Evolutionary conservation across 2,797 vertebrate species (phyloP), one percentile per base, ranked within the genome.

Genomic region (Xenopus petersii): DNA sequence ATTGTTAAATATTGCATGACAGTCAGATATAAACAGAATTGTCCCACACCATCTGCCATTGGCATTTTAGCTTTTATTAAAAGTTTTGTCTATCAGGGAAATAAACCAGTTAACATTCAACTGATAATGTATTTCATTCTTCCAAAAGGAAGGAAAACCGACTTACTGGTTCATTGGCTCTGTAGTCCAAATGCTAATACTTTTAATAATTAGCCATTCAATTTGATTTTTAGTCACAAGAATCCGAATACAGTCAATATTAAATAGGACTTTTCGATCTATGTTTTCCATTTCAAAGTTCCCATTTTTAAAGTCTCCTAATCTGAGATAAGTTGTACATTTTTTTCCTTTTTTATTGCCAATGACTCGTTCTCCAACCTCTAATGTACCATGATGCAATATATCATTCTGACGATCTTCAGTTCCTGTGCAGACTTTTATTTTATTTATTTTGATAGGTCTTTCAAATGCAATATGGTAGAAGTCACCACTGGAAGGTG

Each of bases 161-260:
- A 72, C 24, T 61, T 81, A 73, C 56, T 91, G 90, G 85, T 83
- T 94, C 79, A 89, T 81, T 76, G 86, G 84, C 82, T 95, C 96
- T 87, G 91, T 94, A 90, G 94, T 98, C 97, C 97, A 98, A 83
- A 98, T 80, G 11, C 96, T 95, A 87, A 98, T 95, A 77, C 95
- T 97, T 70, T 93, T 92, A 81, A 98, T 98, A 77, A 98, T 98
- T 46, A 98, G 83, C 97, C 97, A 98, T 81, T 98, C 97, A 81
- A 95, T 96, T 87, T 98, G 97, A 80, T 90, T 91, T 83, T 92
- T 94, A 12, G 95, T 98, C 72, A 96, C 94, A 71, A 95, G 92
- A 75, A 98, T 97, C 79, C 96, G 93, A 79, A 98, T 92, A 81
- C 97, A 98, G 79, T 94, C 91, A 81, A 98, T 92, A 84, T 96